Evolutionary conservation across 1,140 invertebrate species (phyloP).

Genomic region (Oppia nitens): DNA sequence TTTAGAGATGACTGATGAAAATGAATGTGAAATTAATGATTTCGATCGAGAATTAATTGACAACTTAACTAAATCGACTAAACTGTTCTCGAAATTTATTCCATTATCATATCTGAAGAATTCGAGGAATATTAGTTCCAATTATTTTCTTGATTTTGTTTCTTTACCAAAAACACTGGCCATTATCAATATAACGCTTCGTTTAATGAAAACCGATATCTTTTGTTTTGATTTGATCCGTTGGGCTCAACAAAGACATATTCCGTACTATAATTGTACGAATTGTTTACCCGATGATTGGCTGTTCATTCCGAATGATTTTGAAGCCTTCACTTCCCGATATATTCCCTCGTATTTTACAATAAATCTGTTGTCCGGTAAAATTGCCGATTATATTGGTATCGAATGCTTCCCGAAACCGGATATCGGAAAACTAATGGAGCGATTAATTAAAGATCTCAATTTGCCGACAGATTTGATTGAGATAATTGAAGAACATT

Average conservation of each 20-base stretch:
- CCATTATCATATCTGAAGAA: not conserved
- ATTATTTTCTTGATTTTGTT: not conserved
- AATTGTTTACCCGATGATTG: not conserved
- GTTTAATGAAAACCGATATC: constrained; percentile 6
- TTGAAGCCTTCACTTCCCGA: not conserved
- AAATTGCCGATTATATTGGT: not conserved
- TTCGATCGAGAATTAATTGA: not conserved
- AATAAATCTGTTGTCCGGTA: not conserved
- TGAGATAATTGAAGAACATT: not conserved
- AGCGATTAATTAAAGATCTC: constrained; percentile 8
- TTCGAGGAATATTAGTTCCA: not conserved
- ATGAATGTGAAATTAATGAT: not conserved
- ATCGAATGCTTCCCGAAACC: not conserved
- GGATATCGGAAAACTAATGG: not conserved
- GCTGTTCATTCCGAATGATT: not conserved
- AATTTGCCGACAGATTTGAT: constrained; percentile 6
- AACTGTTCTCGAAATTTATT: not conserved
- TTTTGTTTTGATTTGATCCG: constrained; percentile 9
- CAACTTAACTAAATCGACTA: not conserved
- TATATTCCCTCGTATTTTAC: not conserved
- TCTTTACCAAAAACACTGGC: not conserved
- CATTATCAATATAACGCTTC: constrained; percentile 4
- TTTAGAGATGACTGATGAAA: not conserved
- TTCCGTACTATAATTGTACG: constrained; percentile 1
- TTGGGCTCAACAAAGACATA: not conserved